Percentiles rank a stretch among this genome's conserved stretches.
phyloP scores from a whole-genome alignment of 2,797 vertebrate genomes.

The Spinus olivaceus region DNA sequence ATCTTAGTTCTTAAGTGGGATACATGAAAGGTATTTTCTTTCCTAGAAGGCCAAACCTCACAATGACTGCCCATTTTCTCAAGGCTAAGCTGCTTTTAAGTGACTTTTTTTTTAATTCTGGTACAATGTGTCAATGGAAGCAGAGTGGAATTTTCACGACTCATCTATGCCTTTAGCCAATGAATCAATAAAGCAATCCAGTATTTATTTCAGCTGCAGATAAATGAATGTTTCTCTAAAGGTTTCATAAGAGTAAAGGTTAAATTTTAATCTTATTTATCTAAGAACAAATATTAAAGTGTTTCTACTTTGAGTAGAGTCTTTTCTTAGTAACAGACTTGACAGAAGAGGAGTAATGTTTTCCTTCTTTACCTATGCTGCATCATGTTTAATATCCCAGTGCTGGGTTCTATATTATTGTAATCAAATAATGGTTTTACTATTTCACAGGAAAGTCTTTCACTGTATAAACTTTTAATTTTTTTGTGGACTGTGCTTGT shows the following conservation, averaged over 20 bases:
- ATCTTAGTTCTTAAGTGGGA: neutral
- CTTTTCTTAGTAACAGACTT: constrained; percentile 1
- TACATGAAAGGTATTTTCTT: neutral
- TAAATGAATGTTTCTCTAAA: constrained; percentile 9
- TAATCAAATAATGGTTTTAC: constrained; percentile 3
- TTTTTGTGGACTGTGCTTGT: neutral
- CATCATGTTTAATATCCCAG: neutral
- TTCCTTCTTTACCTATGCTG: constrained; percentile 15
- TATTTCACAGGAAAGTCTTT: neutral
- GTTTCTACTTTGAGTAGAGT: neutral
- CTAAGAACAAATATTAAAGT: neutral
- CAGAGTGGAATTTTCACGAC: neutral
- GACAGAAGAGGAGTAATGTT: neutral
- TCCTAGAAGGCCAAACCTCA: neutral
- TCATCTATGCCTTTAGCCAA: neutral
- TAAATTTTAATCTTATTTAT: constrained; percentile 36
- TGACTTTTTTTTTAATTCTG: neutral
- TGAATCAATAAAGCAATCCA: constrained; percentile 28
- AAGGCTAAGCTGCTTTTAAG: neutral
- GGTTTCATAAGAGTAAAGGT: constrained; percentile 11
- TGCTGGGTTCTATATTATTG: neutral
- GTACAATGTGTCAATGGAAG: neutral
- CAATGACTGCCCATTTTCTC: neutral
- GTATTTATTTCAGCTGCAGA: constrained; percentile 23
- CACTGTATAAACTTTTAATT: neutral